Evolutionary conservation across 2,113 vertebrate genomes (phyloP).

Genomic region (Rhinoderma darwinii): DNA sequence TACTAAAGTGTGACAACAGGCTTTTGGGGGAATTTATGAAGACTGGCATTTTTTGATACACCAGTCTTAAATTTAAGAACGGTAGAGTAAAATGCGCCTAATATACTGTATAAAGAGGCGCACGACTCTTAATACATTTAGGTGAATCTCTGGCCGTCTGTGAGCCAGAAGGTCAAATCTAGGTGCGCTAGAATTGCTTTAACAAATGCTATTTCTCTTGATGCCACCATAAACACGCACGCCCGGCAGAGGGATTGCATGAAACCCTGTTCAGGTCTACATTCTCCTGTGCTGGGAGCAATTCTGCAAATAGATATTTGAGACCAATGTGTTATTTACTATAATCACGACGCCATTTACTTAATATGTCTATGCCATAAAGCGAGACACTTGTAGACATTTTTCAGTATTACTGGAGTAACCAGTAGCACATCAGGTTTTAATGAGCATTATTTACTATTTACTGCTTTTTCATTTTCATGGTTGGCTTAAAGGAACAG

Average conservation of each 20-base stretch:
- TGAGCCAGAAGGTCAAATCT: no score
- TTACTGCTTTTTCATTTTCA: background rate
- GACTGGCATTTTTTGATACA: no score
- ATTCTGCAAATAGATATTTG: background rate
- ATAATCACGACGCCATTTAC: background rate
- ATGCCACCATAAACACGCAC: no score
- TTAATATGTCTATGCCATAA: background rate
- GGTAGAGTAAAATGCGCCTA: no score
- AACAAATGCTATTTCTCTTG: no score
- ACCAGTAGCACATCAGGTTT: background rate
- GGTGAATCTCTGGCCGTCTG: no score
- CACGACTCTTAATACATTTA: no score
- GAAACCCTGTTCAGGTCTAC: background rate
- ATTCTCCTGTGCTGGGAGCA: background rate
- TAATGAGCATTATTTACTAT: constrained; percentile 13
- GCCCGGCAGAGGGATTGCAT: background rate
- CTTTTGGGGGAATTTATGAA: no score
- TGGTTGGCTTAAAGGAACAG: constrained; percentile 56
- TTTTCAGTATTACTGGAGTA: background rate
- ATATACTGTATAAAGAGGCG: no score
- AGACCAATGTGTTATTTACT: background rate
- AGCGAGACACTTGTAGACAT: background rate
- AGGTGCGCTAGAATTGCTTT: no score
- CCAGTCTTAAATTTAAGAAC: no score
- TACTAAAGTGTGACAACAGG: no score